A percentile compares a stretch with the other conserved stretches of the same genome.
Conservation (phyloP, 2,888 invertebrate species). For the Nudaria mundana region DNA sequence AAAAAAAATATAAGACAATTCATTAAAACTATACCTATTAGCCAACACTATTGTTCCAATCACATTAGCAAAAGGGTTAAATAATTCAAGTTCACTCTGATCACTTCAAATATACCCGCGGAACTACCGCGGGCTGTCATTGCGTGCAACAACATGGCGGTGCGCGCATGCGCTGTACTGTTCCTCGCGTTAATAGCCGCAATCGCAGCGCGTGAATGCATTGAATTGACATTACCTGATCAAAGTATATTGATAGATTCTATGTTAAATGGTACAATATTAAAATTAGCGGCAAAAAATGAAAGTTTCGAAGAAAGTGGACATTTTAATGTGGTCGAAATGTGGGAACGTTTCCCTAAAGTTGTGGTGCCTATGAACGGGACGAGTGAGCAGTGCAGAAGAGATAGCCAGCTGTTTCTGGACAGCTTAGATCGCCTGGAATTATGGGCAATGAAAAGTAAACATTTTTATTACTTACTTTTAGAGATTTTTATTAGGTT, state of each 20-base stretch:
- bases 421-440: conserved; percentile 65
- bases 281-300: conserved; percentile 52
- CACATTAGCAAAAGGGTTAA: conserved; percentile 17
- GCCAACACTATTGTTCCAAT: conserved; percentile 45
- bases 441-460: conserved; percentile 81
- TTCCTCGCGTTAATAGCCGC: conserved; percentile 41
- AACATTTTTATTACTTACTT: conserved; percentile 28
- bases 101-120: conserved; percentile 42
- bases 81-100: conserved; percentile 26
- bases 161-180: conserved; percentile 67
- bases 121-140: conserved; percentile 47
- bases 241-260: conserved; percentile 49
- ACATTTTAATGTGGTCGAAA: conserved; percentile 53
- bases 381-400: conserved; percentile 69
- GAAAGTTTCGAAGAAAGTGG: conserved; percentile 50
- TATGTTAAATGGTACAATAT: conserved; percentile 59
- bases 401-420: conserved; percentile 61
- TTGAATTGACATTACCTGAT: conserved; percentile 64
- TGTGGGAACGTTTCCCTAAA: conserved; percentile 68
- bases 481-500: conserved; percentile 8
- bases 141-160: conserved; percentile 60
- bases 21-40: conserved; percentile 21
- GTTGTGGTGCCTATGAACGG: conserved; percentile 69
- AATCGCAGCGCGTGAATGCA: conserved; percentile 58
- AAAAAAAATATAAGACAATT: conserved; percentile 10